Percentiles rank a stretch among this genome's conserved stretches.
Evolutionary conservation across 2,113 vertebrate species (phyloP).

Genomic region (Geococcyx californianus): DNA sequence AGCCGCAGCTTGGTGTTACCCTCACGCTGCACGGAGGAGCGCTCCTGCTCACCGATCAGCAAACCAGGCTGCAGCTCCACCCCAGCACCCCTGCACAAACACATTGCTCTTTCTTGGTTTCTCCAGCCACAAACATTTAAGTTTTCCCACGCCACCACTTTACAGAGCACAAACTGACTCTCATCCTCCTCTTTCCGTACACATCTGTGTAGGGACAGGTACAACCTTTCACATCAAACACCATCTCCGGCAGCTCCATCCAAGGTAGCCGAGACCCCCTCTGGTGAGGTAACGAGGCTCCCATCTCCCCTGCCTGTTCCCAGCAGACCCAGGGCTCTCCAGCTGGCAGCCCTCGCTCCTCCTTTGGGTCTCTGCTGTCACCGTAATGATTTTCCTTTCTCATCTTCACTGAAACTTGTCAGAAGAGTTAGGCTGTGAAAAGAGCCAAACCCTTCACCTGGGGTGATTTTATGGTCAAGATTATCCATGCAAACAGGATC

Average conservation of each 20-base stretch:
- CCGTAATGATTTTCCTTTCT: neutral
- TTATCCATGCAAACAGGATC: neutral
- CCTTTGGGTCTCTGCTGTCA: neutral
- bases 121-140: neutral
- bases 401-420: neutral
- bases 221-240: neutral
- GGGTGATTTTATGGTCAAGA: accelerated
- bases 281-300: neutral
- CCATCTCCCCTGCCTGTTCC: neutral
- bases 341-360: neutral
- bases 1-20: neutral
- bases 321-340: neutral
- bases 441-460: neutral
- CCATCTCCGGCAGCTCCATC: neutral
- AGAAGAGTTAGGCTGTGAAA: neutral
- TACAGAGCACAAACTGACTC: neutral
- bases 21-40: neutral
- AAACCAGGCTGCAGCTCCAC: neutral
- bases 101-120: neutral
- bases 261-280: neutral
- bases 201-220: accelerated
- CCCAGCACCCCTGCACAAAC: neutral
- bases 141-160: neutral
- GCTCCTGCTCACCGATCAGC: neutral
- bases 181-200: too few relatives aligned